Percentiles rank a stretch among this genome's conserved stretches.
Conservation (phyloP, 1,140 invertebrate genomes). For the Planococcus citri region DNA sequence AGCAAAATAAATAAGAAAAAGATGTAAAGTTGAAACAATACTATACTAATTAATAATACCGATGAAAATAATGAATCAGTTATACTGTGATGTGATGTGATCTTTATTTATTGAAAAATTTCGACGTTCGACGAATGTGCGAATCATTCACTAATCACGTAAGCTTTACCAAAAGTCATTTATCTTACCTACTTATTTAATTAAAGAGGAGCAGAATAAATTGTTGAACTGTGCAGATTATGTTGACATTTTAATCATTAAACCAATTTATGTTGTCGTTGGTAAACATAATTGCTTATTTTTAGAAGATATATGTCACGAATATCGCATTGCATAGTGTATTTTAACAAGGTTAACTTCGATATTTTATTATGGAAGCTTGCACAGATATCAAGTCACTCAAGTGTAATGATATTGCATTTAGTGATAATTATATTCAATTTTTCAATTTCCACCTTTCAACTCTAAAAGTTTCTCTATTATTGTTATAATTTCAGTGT, state of each 20-base stretch:
- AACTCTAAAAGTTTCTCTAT: neutral
- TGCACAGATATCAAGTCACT: neutral
- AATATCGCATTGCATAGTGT: neutral
- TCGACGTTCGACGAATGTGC: neutral
- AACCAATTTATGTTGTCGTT: neutral
- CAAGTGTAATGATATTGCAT: neutral
- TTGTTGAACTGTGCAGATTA: neutral
- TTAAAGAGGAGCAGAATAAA: neutral
- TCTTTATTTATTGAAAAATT: neutral
- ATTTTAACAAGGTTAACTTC: slow-evolving; percentile 1
- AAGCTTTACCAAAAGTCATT: neutral
- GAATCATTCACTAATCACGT: neutral
- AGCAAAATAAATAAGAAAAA: no score
- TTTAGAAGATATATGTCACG: neutral
- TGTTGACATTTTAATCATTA: neutral
- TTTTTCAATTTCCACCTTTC: neutral
- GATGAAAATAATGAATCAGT: no score
- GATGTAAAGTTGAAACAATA: no score
- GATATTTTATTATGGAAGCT: neutral
- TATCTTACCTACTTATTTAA: neutral
- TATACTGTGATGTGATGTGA: no score
- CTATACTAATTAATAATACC: no score
- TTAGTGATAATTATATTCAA: neutral
- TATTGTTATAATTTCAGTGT: neutral
- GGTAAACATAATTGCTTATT: neutral